Base-by-base conservation (phyloP, 2,888 invertebrate genomes). In the Antheraea yamamai region DNA sequence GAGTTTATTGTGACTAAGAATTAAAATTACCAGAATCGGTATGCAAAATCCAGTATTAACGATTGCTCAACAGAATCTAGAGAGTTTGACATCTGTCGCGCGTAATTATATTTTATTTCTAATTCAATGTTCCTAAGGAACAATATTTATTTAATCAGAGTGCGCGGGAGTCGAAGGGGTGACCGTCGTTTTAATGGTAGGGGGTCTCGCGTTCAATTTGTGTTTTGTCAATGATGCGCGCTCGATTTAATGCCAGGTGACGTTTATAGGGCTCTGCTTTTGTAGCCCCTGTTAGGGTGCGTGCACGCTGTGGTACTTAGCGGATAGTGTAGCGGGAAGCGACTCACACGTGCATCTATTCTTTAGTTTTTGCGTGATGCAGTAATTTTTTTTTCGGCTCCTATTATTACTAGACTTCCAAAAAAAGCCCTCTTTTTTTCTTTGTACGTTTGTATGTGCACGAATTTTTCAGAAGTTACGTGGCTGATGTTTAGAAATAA, bases 221-320 rank as follows among this genome's bases (percentile, higher is more conserved):
- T 87, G 91, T 89, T 84, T 85, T 83, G 90, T 87, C 89, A 91
- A 91, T 92, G 92, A 91, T 87, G 89, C 91, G 83, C 89, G 91
- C 91, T 89, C 91, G 87, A 90, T 93, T 92, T 94, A 90, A 92
- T 89, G 83, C 86, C 93, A 93, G 93, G 93, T 93, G 93, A 92
- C 91, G 88, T 86, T 87, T 85, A 83, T 83, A 74, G 77, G 77
- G 72, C 73, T 72, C 77, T 78, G 77, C 64, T 66, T 30, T 26
- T 66, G 16, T 30, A 77, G 58, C 74, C 64, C 75, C 66, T 52
- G 61, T 74, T 72, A 71, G 47, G 72, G 72, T 20, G 39, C 1
- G 7, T 0, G 58, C 51, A 75, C 18, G 16, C 16, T 30, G 12
- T 26, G 1, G 30, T 30, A 66, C 16, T 66, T 16, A 30, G 64